Evolutionary conservation across 2,888 invertebrate species (phyloP), one percentile per base, ranked within the genome.

Genomic region (Rambutsinella grinnellia): DNA sequence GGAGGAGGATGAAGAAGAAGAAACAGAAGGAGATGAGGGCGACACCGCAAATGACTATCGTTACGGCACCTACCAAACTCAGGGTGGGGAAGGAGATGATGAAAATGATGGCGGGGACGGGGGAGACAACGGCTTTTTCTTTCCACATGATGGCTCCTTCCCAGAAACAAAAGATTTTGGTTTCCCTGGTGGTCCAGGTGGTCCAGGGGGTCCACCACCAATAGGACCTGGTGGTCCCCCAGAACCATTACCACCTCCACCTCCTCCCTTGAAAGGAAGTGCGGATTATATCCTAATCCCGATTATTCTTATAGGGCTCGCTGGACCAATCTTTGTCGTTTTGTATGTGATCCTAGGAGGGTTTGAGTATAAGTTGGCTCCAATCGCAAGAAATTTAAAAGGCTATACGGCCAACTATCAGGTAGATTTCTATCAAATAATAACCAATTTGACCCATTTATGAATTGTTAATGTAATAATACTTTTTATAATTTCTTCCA

Each of bases 251-350:
- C 72, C 8, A 27, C 53, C 46, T 26, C 79, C 81, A 10, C 79
- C 78, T 21, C 66, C 76, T 0, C 62, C 81, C 15, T 36, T 83
- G 10, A 84, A 84, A 62, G 84, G 84, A 1, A 82, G 82, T 1
- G 76, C 83, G 26, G 84, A 84, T 49, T 84, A 84, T 60, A 81
- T 84, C 28, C 65, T 84, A 1, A 84, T 84, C 53, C 84, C 84
- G 2, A 60, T 84, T 13, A 82, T 84, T 17, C 76, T 84, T 1
- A 83, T 84, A 26, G 84, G 82, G 27, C 70, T 84, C 17, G 80
- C 82, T 23, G 84, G 82, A 0, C 84, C 84, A 3, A 81, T 84
- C 44, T 84, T 84, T 79, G 84, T 84, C 0, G 84, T 84, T 3
- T 51, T 83, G n/a, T 84, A 84, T 46, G 84, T 84, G 2, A 78